A percentile compares a stretch with the other conserved stretches of the same genome.
Evolutionary conservation across 2,888 invertebrate genomes (phyloP).

Genomic region (Spisula solida): DNA sequence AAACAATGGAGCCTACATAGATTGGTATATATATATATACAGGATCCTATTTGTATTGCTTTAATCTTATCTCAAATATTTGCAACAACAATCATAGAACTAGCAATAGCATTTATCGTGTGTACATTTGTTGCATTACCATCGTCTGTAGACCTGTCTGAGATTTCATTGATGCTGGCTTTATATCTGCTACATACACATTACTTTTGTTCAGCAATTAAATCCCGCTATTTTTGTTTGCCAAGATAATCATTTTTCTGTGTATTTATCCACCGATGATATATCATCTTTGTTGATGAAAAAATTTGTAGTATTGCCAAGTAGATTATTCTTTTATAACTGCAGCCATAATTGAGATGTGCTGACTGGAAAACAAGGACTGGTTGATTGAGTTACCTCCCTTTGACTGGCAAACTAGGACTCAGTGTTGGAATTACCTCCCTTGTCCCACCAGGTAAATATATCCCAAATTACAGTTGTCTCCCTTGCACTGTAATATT

Average conservation of each 20-base stretch:
- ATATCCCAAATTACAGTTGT: not conserved
- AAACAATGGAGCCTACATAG: no score
- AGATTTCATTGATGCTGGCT: not conserved
- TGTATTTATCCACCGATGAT: slow-evolving; percentile 36
- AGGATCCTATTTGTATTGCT: not conserved
- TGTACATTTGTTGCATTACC: not conserved
- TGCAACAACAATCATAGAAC: not conserved
- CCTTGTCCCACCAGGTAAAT: not conserved
- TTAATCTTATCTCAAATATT: slow-evolving; percentile 23
- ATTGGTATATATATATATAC: no score
- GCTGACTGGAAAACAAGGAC: not conserved
- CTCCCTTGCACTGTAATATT: not conserved
- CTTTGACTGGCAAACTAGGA: not conserved
- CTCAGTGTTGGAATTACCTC: not conserved
- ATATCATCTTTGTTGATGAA: slow-evolving; percentile 38
- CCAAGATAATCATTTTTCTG: slow-evolving; percentile 38
- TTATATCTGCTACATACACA: not conserved
- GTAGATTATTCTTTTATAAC: slow-evolving; percentile 24
- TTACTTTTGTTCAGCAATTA: slow-evolving; percentile 39
- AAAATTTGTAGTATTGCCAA: slow-evolving; percentile 35
- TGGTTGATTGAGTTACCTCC: slow-evolving; percentile 15
- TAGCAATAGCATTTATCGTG: not conserved
- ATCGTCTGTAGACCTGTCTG: not conserved
- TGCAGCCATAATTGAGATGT: slow-evolving; percentile 36
- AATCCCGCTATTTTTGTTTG: slow-evolving; percentile 39